Base-by-base conservation (phyloP, 2,888 invertebrate species). In the Muscina levida region DNA sequence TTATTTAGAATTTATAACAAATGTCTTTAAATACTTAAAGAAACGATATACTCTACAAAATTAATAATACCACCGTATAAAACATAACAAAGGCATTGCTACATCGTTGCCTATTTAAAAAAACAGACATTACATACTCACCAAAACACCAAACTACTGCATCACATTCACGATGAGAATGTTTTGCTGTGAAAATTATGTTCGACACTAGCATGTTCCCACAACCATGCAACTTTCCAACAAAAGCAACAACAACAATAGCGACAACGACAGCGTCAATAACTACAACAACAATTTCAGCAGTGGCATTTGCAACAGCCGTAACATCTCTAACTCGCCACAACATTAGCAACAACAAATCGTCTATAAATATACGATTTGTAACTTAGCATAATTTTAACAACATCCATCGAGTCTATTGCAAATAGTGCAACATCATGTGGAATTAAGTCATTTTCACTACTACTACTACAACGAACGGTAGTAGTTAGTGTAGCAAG, bases 301-400 rank as follows among this genome's bases (percentile, higher is more conserved):
- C 31, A 15, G 11, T 17, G 22, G 15, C 42, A 31, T 5, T 44
- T n/a, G 3, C 53, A 68, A 72, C 56, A 62, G 72, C 68, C 76
- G 13, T 46, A 56, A 51, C 68, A 71, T 39, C 72, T 26, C 26
- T 26, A 31, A 31, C 31, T 31, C 4, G 17, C 42, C 5, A 4
- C 19, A 26, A 66, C 82, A 62, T 62, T 62, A 39, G 42, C 39
- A 62, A 62, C 62, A 62, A 62, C 62, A 62, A 62, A 62, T 62
- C 62, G 62, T 62, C 39, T 72, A 81, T 77, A 79, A 79, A 77
- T 79, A 85, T 85, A 84, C 87, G 85, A 86, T 85, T 87, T 87
- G 87, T 86, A 86, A 86, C 84, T 82, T 83, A 84, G 84, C 84
- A 86, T 86, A 86, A 78, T 79, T 82, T 76, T 76, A 71, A 31